Evolutionary conservation across 2,797 vertebrate species (phyloP).

Genomic region (Sphenopsis melanotis): DNA sequence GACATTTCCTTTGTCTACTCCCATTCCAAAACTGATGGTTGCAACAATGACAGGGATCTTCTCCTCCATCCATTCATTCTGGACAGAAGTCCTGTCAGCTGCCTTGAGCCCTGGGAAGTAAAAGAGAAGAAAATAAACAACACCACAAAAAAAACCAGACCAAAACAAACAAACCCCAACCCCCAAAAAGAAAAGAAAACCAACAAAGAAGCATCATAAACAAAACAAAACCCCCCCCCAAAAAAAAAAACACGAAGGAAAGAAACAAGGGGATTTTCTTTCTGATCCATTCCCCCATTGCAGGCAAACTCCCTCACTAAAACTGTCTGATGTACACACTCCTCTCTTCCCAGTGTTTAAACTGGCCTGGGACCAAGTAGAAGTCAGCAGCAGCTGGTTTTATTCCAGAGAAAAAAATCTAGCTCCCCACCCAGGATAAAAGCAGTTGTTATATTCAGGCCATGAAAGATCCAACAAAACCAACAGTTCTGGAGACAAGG

Average conservation of each 20-base stretch:
- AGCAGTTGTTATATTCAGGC: neutral
- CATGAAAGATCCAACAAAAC: neutral
- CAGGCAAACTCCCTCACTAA: neutral
- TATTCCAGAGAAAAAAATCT: neutral
- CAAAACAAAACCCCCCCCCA: neutral
- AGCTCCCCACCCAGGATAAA: neutral
- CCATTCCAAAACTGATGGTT: slow-evolving; percentile 98
- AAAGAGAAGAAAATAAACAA: neutral
- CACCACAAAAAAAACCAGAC: neutral
- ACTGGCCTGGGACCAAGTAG: neutral
- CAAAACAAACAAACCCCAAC: neutral
- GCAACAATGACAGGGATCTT: slow-evolving; percentile 92
- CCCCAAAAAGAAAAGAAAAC: accelerated
- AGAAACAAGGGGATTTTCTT: neutral
- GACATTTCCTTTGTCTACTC: slow-evolving; percentile 95
- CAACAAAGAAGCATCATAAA: neutral
- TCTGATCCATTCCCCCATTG: neutral
- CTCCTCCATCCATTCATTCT: slow-evolving; percentile 95
- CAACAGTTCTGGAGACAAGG: neutral
- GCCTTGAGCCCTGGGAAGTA: slow-evolving; percentile 83
- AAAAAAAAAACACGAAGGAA: neutral
- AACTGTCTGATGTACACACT: neutral
- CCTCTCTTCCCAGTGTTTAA: neutral
- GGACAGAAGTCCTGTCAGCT: slow-evolving; percentile 82
- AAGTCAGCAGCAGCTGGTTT: neutral